Base-by-base conservation (phyloP, 35 echinoderm and acorn worm species). In the Lytechinus variegatus region DNA sequence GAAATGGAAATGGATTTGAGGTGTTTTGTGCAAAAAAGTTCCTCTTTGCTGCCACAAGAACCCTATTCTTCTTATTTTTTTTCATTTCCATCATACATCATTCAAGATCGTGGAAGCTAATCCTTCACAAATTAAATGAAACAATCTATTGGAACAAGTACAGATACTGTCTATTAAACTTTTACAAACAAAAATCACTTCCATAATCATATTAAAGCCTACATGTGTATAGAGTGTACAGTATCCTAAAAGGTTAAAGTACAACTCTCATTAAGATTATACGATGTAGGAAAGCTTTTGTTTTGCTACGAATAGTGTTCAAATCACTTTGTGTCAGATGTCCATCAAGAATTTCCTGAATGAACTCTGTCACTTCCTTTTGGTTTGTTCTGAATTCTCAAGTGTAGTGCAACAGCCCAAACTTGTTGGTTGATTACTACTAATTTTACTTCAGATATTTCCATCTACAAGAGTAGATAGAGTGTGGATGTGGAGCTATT, bases 281-380 rank as follows among this genome's bases (percentile, higher is more conserved):
- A 44, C 13, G 8, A 9, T 58, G 56, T 58, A 58, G 9, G 21
- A 7, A 79, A 79, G 66, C 66, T 7, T n/a, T 79, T 19, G 66
- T n/a, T 79, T 90, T 3, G 33, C 13, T 10, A 90, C 33, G 2
- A 44, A 44, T 44, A 90, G 16, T 52, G 88, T 90, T 90, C 7
- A 4, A 90, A 44, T 52, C 4, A 28, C 52, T 54, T 90, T 90
- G 52, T 90, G 88, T 90, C 88, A 90, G 52, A 54, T 51, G 88
- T 90, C 88, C 33, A 54, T 90, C 88, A 90, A 90, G 88, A 90
- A 90, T 90, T 90, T 90, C 88, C 88, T 90, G 88, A 90, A 52
- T 90, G 88, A 90, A 90, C 88, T 90, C 27, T 54, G 28, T 44
- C 88, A 90, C 52, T 90, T 90, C 88, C 52, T 79, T 79, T 24